Conservation (phyloP, 2,113 vertebrate genomes). For the Melanotaenia duboulayi region DNA sequence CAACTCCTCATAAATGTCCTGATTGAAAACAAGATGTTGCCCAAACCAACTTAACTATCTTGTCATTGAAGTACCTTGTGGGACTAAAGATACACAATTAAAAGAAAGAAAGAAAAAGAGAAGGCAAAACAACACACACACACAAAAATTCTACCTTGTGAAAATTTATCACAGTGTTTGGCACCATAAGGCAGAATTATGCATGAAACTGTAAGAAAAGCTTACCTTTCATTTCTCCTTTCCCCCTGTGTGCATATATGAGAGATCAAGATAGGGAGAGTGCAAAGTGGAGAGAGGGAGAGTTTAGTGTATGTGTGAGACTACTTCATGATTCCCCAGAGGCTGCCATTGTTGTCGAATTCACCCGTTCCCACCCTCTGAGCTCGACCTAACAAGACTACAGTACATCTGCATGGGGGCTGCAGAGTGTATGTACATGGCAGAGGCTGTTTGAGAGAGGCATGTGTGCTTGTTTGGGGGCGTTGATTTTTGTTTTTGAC, state of each 20-base stretch:
- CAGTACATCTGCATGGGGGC: conserved; percentile 68
- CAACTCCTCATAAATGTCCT: conserved; percentile 78
- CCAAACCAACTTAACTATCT: conserved; percentile 60
- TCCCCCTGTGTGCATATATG: conserved; percentile 16
- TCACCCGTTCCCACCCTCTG: conserved; percentile 73
- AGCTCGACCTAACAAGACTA: conserved; percentile 71
- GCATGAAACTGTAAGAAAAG: conserved; percentile 70
- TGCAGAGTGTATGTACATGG: conserved; percentile 58
- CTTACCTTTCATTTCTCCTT: conserved; percentile 73
- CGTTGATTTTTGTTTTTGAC: conserved; percentile 67
- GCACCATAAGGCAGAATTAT: conserved; percentile 72
- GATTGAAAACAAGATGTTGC: conserved; percentile 76
- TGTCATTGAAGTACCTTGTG: conserved; percentile 52
- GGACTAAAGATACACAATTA: conserved; percentile 32
- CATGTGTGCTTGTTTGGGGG: conserved; percentile 55
- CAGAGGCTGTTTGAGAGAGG: conserved; percentile 40
- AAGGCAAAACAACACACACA: not conserved
- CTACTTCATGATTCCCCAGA: conserved; percentile 63
- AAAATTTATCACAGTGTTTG: conserved; percentile 62
- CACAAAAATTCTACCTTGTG: conserved; percentile 18
- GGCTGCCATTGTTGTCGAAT: conserved; percentile 70
- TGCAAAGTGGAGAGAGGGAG: conserved; percentile 36
- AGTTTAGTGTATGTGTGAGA: conserved; percentile 59
- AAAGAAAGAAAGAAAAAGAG: not conserved
- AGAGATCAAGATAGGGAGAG: conserved; percentile 48